Conservation (phyloP, 2,888 invertebrate species). For the Odontocolon sp. region DNA sequence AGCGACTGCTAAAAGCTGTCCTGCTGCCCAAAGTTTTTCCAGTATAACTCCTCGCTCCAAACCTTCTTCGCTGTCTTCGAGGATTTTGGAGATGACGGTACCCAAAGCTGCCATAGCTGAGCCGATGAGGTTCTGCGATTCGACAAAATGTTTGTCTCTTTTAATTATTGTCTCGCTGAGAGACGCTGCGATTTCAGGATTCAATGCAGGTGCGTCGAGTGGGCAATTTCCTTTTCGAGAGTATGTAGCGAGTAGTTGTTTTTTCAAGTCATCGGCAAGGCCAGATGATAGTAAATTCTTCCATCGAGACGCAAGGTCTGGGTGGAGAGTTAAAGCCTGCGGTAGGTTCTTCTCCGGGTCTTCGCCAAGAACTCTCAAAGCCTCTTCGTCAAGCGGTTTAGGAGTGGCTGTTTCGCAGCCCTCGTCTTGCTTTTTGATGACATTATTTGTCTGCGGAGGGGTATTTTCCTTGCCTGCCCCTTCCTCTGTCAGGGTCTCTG, state of each 20-base stretch:
- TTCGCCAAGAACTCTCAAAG: constrained; percentile 4
- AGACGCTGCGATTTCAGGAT: constrained; percentile 37
- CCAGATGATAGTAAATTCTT: constrained; percentile 23
- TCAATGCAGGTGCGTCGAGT: constrained; percentile 46
- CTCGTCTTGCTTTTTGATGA: background rate
- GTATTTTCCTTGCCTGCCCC: background rate
- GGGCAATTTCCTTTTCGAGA: constrained; percentile 29
- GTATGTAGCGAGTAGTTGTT: constrained; percentile 17
- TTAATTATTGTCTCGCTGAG: constrained; percentile 41
- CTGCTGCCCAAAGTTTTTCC: constrained; percentile 28
- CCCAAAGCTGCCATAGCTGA: constrained; percentile 39
- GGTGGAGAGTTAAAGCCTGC: constrained; percentile 10
- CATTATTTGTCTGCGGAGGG: background rate
- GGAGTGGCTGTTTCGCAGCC: background rate
- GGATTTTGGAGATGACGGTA: constrained; percentile 27
- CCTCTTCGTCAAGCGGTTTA: background rate
- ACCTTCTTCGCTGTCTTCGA: constrained; percentile 25
- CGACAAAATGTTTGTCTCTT: constrained; percentile 40
- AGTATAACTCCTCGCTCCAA: constrained; percentile 10
- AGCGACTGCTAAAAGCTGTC: constrained; percentile 25
- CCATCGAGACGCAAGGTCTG: constrained; percentile 38
- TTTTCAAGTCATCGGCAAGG: constrained; percentile 18
- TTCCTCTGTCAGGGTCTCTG: background rate
- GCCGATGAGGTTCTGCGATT: constrained; percentile 44
- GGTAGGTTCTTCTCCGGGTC: constrained; percentile 4